These are phyloP conservation scores for Oreonectes daqikongensis DNA, from an alignment of 2,797 vertebrate genomes.

Conservation along the genomic window DNA sequence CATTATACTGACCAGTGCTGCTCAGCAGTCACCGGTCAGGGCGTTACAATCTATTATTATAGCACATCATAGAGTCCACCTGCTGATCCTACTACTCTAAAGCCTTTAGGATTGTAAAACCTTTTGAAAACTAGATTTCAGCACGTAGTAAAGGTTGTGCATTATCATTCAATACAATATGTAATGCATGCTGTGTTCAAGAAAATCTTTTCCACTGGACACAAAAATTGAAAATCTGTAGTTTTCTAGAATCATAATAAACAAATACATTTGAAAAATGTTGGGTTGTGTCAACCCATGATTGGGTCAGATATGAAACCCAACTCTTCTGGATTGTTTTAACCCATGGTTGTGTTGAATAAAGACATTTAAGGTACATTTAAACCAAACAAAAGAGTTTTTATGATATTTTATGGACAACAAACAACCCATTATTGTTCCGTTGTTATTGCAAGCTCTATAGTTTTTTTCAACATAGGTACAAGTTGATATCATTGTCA, in stretches of 20 bases:
- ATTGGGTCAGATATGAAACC: no score
- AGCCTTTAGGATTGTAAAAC: constrained; percentile 16
- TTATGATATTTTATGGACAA: no score
- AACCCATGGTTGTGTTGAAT: no score
- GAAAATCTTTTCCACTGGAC: constrained; percentile 3
- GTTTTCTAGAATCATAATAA: no score
- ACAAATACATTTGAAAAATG: no score
- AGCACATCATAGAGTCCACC: constrained; percentile 30
- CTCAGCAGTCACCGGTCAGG: constrained; percentile 13
- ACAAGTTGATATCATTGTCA: background rate
- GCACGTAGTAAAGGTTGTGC: constrained; percentile 8
- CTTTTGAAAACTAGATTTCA: constrained; percentile 23
- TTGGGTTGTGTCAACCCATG: no score
- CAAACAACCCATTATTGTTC: no score
- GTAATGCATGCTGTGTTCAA: background rate
- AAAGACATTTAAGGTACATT: no score
- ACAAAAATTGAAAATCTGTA: background rate
- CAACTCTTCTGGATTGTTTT: no score
- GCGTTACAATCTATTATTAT: constrained; percentile 40
- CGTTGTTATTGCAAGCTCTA: no score
- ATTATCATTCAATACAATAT: constrained; percentile 18
- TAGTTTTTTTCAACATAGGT: background rate
- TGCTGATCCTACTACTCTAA: constrained; percentile 33
- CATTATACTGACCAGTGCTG: constrained; percentile 34
- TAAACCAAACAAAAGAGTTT: no score